phyloP scores from a whole-genome alignment of 2,888 invertebrate genomes.

The Choreutis nemorana region DNA sequence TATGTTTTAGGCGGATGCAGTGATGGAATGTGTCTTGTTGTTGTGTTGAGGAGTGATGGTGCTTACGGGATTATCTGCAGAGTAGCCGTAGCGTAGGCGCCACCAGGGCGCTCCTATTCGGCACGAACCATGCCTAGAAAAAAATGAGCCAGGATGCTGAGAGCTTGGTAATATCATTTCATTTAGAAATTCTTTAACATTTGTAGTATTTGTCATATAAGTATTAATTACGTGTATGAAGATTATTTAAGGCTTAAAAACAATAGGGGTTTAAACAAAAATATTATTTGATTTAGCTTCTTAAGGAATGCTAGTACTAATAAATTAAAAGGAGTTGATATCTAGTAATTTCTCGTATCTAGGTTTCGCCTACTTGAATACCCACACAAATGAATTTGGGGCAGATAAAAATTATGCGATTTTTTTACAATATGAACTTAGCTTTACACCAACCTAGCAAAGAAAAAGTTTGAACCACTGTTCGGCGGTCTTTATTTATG shows the following conservation, averaged over 20 bases:
- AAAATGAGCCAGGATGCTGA: slow-evolving; percentile 77
- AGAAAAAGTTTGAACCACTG: too few species aligned
- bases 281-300: too few species aligned
- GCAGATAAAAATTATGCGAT: too few species aligned
- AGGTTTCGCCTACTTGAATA: too few species aligned
- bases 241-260: slow-evolving; percentile 1
- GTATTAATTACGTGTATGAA: not conserved
- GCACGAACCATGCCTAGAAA: slow-evolving; percentile 71
- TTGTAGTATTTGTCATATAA: slow-evolving; percentile 7
- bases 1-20: slow-evolving; percentile 65
- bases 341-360: too few species aligned
- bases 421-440: too few species aligned
- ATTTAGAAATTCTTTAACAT: slow-evolving; percentile 19
- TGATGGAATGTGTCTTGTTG: slow-evolving; percentile 62
- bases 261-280: too few species aligned
- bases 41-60: slow-evolving; percentile 57
- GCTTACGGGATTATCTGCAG: slow-evolving; percentile 39
- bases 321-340: too few species aligned
- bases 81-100: slow-evolving; percentile 29
- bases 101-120: slow-evolving; percentile 45
- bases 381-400: too few species aligned
- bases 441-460: too few species aligned
- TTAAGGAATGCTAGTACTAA: too few species aligned
- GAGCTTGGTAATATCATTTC: slow-evolving; percentile 72
- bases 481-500: too few species aligned